phyloP scores from a whole-genome alignment of 2,797 vertebrate genomes.

The Platyrinchus mystaceus region DNA sequence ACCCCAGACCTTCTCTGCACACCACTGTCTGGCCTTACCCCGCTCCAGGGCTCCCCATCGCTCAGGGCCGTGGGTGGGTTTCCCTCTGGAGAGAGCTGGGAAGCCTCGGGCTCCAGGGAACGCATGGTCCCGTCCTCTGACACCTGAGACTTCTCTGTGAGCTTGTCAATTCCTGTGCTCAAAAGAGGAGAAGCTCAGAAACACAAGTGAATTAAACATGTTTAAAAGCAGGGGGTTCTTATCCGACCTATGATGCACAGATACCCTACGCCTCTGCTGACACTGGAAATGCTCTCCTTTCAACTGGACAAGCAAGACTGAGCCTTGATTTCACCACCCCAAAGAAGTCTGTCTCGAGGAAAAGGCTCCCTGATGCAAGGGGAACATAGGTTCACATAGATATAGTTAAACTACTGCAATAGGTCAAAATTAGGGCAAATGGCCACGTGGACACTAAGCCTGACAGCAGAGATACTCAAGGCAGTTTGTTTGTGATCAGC shows the following conservation, averaged over 20 bases:
- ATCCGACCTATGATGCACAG: neutral
- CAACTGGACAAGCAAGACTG: neutral
- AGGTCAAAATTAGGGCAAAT: neutral
- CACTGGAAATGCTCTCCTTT: neutral
- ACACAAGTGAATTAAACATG: neutral
- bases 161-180: conserved; percentile 90
- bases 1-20: neutral
- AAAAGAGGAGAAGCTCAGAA: neutral
- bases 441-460: neutral
- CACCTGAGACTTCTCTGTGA: conserved; percentile 96
- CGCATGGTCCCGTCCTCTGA: conserved; percentile 96
- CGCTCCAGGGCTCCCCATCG: conserved; percentile 80
- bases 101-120: conserved; percentile 80
- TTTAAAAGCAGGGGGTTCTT: neutral
- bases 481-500: neutral
- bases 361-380: neutral
- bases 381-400: neutral
- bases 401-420: neutral
- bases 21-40: conserved; percentile 18
- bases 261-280: neutral
- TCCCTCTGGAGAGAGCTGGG: conserved; percentile 71
- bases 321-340: neutral
- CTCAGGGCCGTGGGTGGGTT: conserved; percentile 71
- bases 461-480: neutral
- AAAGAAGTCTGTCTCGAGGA: neutral